Percentiles rank a stretch among this genome's conserved stretches.
Evolutionary conservation across 2,797 vertebrate genomes (phyloP).

Genomic region (Oreortyx pictus): DNA sequence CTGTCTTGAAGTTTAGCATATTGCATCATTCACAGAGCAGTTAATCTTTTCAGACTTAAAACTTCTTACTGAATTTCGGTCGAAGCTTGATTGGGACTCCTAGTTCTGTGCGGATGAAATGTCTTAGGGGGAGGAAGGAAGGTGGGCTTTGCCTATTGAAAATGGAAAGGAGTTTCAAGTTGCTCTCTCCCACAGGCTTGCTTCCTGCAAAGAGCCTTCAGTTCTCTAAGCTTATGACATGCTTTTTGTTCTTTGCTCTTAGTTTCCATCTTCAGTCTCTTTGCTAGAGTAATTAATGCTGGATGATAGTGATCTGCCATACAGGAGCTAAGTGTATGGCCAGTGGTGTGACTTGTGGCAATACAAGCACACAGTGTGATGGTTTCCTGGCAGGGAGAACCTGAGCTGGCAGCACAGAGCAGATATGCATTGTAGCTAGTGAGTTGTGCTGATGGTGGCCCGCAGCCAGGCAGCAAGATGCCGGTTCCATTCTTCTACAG

Average conservation of each 20-base stretch:
- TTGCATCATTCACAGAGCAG: background rate
- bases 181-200: background rate
- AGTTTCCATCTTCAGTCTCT: background rate
- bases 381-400: accelerated
- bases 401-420: slow-evolving; percentile 36
- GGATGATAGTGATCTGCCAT: background rate
- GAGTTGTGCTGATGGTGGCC: background rate
- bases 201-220: background rate
- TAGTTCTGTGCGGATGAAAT: background rate
- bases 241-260: background rate
- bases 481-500: background rate
- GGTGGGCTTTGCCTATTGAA: background rate
- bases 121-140: background rate
- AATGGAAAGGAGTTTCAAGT: background rate
- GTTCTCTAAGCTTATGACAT: background rate
- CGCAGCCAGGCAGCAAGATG: background rate
- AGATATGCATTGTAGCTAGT: background rate
- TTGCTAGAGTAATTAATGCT: background rate
- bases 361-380: background rate
- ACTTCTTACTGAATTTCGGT: background rate
- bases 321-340: background rate
- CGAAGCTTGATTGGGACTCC: background rate
- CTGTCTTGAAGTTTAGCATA: background rate
- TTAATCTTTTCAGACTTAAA: background rate
- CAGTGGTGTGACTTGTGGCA: background rate